Conservation (phyloP, 2,113 vertebrate species). For the Genyomyrus donnyi region DNA sequence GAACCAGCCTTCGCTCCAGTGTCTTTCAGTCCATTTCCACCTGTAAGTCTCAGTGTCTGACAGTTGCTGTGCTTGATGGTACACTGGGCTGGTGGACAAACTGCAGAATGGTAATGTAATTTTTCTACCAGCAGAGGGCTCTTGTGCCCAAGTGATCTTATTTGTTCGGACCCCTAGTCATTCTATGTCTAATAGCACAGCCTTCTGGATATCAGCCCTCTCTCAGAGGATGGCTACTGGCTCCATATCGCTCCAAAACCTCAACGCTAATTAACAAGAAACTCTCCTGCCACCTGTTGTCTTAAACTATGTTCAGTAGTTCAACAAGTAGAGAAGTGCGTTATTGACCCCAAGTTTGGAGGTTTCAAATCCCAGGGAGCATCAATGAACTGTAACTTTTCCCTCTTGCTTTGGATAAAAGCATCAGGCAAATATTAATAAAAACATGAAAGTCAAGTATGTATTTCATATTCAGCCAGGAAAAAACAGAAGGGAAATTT, state of each 20-base stretch:
- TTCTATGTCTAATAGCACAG: not conserved
- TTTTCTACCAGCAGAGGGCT: conserved; percentile 1
- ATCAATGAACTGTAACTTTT: not conserved
- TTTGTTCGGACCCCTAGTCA: not conserved
- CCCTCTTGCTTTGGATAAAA: not conserved
- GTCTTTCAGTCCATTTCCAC: not conserved
- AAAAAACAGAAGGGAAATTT: conserved; percentile 24
- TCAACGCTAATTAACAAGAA: not conserved
- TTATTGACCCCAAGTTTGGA: not conserved
- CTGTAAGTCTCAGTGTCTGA: not conserved
- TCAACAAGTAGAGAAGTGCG: not conserved
- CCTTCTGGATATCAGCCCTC: not conserved
- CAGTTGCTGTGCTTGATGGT: not conserved
- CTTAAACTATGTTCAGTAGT: not conserved
- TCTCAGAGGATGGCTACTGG: not conserved
- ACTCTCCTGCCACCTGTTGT: not conserved
- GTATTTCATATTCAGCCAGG: conserved; percentile 21
- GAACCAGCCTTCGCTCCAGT: not conserved
- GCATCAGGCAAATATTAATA: not conserved
- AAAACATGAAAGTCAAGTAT: not conserved
- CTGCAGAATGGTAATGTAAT: not conserved
- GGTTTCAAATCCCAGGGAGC: not conserved
- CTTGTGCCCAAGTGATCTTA: not conserved
- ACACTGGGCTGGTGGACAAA: not conserved
- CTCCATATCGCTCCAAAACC: not conserved